phyloP scores from a whole-genome alignment of 2,113 vertebrate species.

The Acanthochromis polyacanthus region DNA sequence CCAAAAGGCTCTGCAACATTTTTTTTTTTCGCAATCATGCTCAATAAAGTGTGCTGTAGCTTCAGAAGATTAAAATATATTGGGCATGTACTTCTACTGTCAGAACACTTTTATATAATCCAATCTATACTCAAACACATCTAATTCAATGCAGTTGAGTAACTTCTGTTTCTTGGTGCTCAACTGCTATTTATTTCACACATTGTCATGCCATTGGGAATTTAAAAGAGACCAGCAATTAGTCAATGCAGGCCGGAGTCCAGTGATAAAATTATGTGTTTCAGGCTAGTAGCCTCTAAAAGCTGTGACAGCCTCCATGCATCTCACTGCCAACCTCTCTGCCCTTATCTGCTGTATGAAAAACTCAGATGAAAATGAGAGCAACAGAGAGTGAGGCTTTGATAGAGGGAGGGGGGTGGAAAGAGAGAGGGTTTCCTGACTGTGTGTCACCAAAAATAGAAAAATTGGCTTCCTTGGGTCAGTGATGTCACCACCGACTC shows the following conservation, averaged over 20 bases:
- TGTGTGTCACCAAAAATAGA: slow-evolving; percentile 73
- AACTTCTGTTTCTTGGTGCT: background rate
- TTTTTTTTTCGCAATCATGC: no score
- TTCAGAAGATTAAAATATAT: background rate
- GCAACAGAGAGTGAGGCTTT: slow-evolving; percentile 7
- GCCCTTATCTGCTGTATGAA: slow-evolving; percentile 46
- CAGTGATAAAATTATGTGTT: slow-evolving; percentile 10
- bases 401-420: slow-evolving; percentile 31
- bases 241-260: background rate
- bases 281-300: background rate
- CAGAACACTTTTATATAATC: background rate
- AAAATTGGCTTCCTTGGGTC: slow-evolving; percentile 74
- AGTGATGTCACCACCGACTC: slow-evolving; percentile 74
- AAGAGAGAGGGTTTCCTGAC: slow-evolving; percentile 70
- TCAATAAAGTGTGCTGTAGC: no score
- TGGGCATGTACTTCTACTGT: background rate
- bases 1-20: no score
- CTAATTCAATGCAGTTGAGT: background rate
- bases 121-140: background rate
- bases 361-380: slow-evolving; percentile 39
- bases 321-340: background rate
- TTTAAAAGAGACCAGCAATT: background rate
- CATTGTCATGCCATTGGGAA: background rate
- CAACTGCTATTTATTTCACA: background rate
- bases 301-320: background rate